Conservation (phyloP, 2,113 vertebrate genomes). For the Bubo blakistoni region DNA sequence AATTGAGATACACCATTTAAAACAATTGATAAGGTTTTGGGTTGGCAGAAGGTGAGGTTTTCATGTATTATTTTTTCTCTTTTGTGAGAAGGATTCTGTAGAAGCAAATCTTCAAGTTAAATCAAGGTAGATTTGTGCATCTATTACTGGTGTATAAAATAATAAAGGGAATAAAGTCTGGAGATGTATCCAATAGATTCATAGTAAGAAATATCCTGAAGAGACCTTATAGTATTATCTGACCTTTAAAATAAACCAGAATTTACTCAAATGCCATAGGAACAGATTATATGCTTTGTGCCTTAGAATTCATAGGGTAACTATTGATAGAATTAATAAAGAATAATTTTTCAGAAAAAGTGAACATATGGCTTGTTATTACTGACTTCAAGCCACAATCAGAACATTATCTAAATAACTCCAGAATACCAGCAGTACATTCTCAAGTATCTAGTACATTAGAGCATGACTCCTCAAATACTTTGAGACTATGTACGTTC, state of each 20-base stretch:
- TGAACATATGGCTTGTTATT: conserved; percentile 60
- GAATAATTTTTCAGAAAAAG: conserved; percentile 31
- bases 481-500: not conserved
- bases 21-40: not conserved
- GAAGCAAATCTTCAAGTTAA: not conserved
- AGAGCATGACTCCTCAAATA: not conserved
- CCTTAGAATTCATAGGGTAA: not conserved
- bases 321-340: conserved; percentile 51
- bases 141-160: not conserved
- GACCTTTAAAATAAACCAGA: conserved; percentile 31
- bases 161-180: not conserved
- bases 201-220: not conserved
- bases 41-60: not conserved
- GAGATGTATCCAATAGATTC: not conserved
- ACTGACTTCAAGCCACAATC: conserved; percentile 39
- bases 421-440: conserved; percentile 27
- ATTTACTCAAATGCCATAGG: conserved; percentile 1
- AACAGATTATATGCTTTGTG: conserved; percentile 2
- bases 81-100: not conserved
- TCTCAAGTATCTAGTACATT: conserved; percentile 30
- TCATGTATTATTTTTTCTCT: not conserved
- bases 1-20: not conserved
- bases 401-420: conserved; percentile 43
- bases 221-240: not conserved
- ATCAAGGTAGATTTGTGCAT: not conserved